Conservation (phyloP, 2,888 invertebrate genomes). For the Enchytraeus crypticus region DNA sequence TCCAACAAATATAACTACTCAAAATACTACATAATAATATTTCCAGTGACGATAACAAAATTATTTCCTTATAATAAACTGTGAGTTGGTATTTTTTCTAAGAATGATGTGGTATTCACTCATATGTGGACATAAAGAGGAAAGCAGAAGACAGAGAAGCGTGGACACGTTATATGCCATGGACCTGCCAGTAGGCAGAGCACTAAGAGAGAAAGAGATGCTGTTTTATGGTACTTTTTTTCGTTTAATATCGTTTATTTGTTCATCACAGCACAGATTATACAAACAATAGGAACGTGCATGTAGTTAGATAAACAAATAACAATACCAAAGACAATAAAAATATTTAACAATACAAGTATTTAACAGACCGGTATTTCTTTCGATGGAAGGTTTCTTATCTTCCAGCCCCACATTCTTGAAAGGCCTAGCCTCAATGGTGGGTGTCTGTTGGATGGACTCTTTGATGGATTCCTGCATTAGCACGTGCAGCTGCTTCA, state of each 20-base stretch:
- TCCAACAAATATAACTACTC: too few relatives aligned
- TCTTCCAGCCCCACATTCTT: constrained; percentile 5
- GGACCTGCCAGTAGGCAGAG: too few relatives aligned
- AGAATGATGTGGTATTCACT: too few relatives aligned
- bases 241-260: neutral
- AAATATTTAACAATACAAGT: too few relatives aligned
- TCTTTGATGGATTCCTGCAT: constrained; percentile 3
- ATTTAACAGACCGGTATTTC: neutral
- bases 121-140: too few relatives aligned
- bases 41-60: too few relatives aligned
- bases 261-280: neutral
- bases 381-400: neutral
- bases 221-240: neutral
- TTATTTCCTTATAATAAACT: too few relatives aligned
- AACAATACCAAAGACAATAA: neutral
- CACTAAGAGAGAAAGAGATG: too few relatives aligned
- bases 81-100: too few relatives aligned
- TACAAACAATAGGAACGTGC: neutral
- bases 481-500: constrained; percentile 6
- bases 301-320: neutral
- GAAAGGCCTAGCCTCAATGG: constrained; percentile 4
- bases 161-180: too few relatives aligned
- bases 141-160: too few relatives aligned
- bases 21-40: too few relatives aligned
- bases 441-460: neutral